Percentiles rank a stretch among this genome's conserved stretches.
Evolutionary conservation across 2,888 invertebrate species (phyloP).

Genomic region (Synergus gifuensis): DNA sequence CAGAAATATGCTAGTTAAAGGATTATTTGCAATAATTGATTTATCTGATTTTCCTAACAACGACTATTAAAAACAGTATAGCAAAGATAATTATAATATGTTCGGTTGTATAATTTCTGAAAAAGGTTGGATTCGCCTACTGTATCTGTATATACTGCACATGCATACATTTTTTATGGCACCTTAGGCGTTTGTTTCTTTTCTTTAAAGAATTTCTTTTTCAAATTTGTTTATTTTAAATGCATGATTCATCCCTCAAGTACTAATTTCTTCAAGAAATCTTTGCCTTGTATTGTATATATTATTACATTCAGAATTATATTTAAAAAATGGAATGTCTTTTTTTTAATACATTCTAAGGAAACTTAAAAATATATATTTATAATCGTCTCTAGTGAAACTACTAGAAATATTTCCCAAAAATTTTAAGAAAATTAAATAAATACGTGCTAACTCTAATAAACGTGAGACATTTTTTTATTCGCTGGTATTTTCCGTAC

Average conservation of each 20-base stretch:
- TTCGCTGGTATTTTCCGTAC: background rate
- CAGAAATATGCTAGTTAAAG: slow-evolving; percentile 51
- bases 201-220: background rate
- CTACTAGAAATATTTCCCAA: background rate
- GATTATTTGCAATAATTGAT: slow-evolving; percentile 47
- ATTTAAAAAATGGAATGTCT: background rate
- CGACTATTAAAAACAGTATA: slow-evolving; percentile 43
- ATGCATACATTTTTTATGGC: slow-evolving; percentile 12
- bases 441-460: background rate
- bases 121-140: background rate
- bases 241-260: background rate
- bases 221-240: background rate
- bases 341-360: background rate
- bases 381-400: background rate
- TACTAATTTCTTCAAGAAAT: background rate
- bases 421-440: background rate
- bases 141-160: background rate
- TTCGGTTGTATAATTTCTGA: slow-evolving; percentile 2
- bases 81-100: slow-evolving; percentile 21
- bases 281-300: too few species aligned
- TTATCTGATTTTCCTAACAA: slow-evolving; percentile 46
- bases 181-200: slow-evolving; percentile 19
- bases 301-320: background rate
- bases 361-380: background rate
- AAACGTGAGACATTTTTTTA: background rate